Conservation (phyloP, 2,113 vertebrate species). For the Tenebrosternarchus preto region DNA sequence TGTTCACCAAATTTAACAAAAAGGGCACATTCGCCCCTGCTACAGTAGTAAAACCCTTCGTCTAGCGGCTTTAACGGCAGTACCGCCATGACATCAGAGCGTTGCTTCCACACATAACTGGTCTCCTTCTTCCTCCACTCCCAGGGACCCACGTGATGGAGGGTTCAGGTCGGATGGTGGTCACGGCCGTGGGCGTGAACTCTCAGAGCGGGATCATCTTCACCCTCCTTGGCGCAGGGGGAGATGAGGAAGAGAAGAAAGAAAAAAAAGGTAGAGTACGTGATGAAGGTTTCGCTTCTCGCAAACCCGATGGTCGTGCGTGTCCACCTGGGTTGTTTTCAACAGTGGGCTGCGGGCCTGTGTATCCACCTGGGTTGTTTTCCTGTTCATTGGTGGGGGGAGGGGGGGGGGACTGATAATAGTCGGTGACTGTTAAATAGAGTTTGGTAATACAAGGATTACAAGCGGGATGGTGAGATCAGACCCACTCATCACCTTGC, state of each 20-base stretch:
- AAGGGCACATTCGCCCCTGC: too few species aligned
- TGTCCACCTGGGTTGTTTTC: background rate
- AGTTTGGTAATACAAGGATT: too few species aligned
- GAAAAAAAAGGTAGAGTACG: conserved; percentile 93
- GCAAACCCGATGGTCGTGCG: background rate
- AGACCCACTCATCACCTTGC: too few species aligned
- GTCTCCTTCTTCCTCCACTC: background rate
- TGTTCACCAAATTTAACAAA: too few species aligned
- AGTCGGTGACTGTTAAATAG: too few species aligned
- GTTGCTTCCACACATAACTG: too few species aligned
- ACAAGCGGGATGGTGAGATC: too few species aligned
- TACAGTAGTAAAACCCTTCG: too few species aligned
- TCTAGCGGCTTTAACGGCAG: too few species aligned
- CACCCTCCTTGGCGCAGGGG: conserved; percentile 89
- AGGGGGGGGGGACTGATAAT: too few species aligned
- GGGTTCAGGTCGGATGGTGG: conserved; percentile 94
- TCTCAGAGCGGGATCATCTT: conserved; percentile 99
- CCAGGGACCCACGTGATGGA: conserved; percentile 98
- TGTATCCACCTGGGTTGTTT: background rate
- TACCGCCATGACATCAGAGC: too few species aligned
- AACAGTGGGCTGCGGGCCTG: background rate
- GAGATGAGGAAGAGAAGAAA: conserved; percentile 95
- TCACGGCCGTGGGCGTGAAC: conserved; percentile 94
- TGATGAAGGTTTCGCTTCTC: conserved; percentile 4
- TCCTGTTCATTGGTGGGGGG: background rate